These are phyloP conservation scores for Dendroctonus ponderosae DNA, from an alignment of 1,140 invertebrate genomes.

Conservation along the genomic window DNA sequence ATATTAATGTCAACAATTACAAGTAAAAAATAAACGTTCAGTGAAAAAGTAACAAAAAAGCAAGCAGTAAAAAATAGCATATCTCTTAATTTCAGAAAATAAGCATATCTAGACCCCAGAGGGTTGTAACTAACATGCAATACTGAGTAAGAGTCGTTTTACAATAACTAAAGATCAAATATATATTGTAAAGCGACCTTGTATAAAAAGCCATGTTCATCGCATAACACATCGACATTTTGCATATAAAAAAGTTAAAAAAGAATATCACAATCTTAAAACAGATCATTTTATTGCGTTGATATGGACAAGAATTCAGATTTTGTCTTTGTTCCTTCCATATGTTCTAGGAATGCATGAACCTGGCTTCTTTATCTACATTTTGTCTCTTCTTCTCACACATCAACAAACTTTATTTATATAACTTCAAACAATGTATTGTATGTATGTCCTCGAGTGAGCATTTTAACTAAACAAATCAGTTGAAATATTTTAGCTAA, in stretches of 20 bases:
- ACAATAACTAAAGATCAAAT: slow-evolving; percentile 1
- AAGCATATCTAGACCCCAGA: slow-evolving; percentile 46
- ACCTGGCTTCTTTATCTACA: slow-evolving; percentile 21
- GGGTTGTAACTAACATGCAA: slow-evolving; percentile 40
- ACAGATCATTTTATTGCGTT: slow-evolving; percentile 40
- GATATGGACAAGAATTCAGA: slow-evolving; percentile 26
- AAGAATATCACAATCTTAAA: slow-evolving; percentile 41
- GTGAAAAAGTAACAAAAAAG: slow-evolving; percentile 48
- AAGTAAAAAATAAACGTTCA: slow-evolving; percentile 47
- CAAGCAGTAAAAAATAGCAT: slow-evolving; percentile 44
- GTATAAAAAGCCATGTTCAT: slow-evolving; percentile 34
- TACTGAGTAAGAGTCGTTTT: slow-evolving; percentile 37
- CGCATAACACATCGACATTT: slow-evolving; percentile 18
- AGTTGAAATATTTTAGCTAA: too few relatives aligned
- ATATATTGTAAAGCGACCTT: slow-evolving; percentile 10
- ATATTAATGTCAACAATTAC: slow-evolving; percentile 50
- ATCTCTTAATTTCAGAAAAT: slow-evolving; percentile 40
- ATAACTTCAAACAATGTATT: too few relatives aligned
- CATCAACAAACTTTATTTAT: too few relatives aligned
- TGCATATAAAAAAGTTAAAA: slow-evolving; percentile 29
- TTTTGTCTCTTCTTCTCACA: slow-evolving; percentile 8
- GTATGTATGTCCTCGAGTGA: too few relatives aligned
- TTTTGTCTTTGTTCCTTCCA: slow-evolving; percentile 11
- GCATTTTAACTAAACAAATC: too few relatives aligned
- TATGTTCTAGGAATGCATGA: slow-evolving; percentile 15